Evolutionary conservation across 2,888 invertebrate species (phyloP), one percentile per base, ranked within the genome.

Genomic region (Timema podura): DNA sequence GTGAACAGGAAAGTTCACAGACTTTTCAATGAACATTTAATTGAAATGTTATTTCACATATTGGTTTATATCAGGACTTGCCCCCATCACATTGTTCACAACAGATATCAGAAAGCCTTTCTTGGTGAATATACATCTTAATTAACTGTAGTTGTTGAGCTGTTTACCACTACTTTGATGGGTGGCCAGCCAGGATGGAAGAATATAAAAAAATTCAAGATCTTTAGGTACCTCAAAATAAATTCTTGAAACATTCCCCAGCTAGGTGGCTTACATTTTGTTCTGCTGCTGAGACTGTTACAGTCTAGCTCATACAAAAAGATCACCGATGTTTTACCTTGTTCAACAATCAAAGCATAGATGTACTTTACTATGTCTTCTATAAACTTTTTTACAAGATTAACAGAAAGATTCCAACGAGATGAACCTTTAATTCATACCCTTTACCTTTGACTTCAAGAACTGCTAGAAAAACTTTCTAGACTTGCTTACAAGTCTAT

Each of bases 201-300:
- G 54, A 54, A 54, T 54, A 54, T 54, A 16, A 54, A 16, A 54
- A 54, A 16, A 13, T 54, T 54, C 5, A 54, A 54, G 6, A 6
- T 54, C 13, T 65, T 15, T 46, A 0, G 6, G 15, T 65, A n/a
- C n/a, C 7, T 65, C 5, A 45, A 45, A n/a, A 64, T 44, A 11
- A 46, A 5, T 46, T 64, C 5, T 11, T 5, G 44, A 46, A 13
- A 6, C 5, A 64, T 46, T 44, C 10, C 7, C 30, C 5, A 5
- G 44, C 65, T 46, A n/a, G 46, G 44, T 65, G 45, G 65, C 65
- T 46, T 11, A 46, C 46, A 65, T 65, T 65, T 45, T 9, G 0
- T 65, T 65, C 46, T 45, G 46, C 65, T 65, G 65, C 65, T 65
- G 47, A 65, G 45, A 46, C 15, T 65, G 9, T 45, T 46, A 65